phyloP scores from a whole-genome alignment of 1,140 invertebrate species.

The Ceratina calcarata region DNA sequence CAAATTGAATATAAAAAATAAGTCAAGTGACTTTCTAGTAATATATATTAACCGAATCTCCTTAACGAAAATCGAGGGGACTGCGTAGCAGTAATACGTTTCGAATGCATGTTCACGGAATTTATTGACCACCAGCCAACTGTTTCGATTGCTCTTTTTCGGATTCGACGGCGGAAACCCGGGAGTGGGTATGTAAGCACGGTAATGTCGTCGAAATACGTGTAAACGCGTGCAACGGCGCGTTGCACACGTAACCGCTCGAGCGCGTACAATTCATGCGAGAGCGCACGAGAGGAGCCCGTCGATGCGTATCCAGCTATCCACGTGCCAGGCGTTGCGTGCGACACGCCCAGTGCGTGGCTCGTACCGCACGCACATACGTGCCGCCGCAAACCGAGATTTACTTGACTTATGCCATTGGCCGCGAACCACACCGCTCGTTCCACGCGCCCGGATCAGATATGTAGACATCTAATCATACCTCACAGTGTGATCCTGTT shows the following conservation, averaged over 20 bases:
- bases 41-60: too few species aligned
- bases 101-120: not conserved
- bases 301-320: constrained; percentile 67
- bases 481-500: constrained; percentile 20
- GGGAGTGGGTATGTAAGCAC: not conserved
- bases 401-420: constrained; percentile 60
- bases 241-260: constrained; percentile 33
- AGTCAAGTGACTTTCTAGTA: too few species aligned
- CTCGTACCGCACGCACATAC: constrained; percentile 65
- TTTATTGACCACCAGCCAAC: not conserved
- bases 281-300: constrained; percentile 37
- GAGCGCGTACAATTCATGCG: constrained; percentile 40
- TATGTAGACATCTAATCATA: constrained; percentile 2
- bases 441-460: constrained; percentile 47
- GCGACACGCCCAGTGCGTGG: constrained; percentile 70
- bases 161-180: not conserved
- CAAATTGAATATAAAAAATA: too few species aligned
- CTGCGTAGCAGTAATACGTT: too few species aligned
- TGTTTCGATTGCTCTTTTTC: not conserved
- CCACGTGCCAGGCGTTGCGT: constrained; percentile 69
- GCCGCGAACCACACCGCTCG: constrained; percentile 60
- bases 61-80: too few species aligned
- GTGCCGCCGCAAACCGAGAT: constrained; percentile 61
- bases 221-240: constrained; percentile 36
- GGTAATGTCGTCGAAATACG: constrained; percentile 14